Evolutionary conservation across 2,888 invertebrate genomes (phyloP), one percentile per base, ranked within the genome.

Genomic region (Ochlodes sylvanus): DNA sequence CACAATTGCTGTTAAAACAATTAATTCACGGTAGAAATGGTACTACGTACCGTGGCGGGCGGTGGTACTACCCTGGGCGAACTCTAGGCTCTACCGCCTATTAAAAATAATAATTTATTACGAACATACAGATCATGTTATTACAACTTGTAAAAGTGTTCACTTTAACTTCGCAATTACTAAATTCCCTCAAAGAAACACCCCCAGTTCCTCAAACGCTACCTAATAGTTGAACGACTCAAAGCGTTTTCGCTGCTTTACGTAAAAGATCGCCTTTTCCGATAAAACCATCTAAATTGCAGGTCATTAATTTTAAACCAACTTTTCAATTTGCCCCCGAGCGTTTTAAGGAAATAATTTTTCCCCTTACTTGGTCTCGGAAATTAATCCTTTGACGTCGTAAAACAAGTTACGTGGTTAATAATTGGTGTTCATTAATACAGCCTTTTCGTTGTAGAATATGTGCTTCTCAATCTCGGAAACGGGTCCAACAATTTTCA

Each of bases 271-370:
- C 57, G 32, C 57, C 50, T 38, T 56, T 21, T n/a, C 56, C 65
- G 57, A 65, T 65, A 57, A 58, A 65, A 65, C 65, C 57, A 50
- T 58, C 57, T 65, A 65, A 65, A 65, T 65, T 65, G 65, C 57
- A 27, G 27, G 47, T 65, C 65, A 58, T 65, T 65, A 57, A 65
- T 65, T 65, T 65, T 58, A 65, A 65, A 65, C 65, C 65, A 57
- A 65, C 38, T 65, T 65, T 65, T 65, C 65, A 65, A 65, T 57
- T 64, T 65, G 47, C 38, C 57, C 42, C 19, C 57, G 7, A 10
- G 65, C 65, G 64, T 42, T 63, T 44, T 7, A 41, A 56, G 63
- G 42, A 63, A 63, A 63, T 63, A 55, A 63, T 63, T 63, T 63
- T 63, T 63, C 32, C 55, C 44, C 44, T n/a, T 44, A 63, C 55